Conservation (phyloP, 2,113 vertebrate species). For the Urocitellus parryii region DNA sequence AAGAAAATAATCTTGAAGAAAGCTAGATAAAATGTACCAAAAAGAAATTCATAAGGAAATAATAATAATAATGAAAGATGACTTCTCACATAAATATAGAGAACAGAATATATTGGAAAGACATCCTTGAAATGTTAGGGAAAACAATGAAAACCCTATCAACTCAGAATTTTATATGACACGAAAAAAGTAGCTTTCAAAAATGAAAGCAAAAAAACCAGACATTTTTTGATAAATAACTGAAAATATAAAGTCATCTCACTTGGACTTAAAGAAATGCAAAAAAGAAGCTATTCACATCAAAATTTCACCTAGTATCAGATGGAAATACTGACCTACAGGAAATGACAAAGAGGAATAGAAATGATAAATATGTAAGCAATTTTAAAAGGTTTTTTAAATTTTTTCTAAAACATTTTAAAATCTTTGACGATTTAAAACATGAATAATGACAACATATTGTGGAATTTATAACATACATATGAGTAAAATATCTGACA, state of each 20-base stretch:
- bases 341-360: not conserved
- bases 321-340: not conserved
- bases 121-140: not conserved
- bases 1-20: not conserved
- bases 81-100: not conserved
- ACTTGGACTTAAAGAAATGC: not conserved
- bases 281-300: not conserved
- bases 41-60: not conserved
- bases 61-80: not conserved
- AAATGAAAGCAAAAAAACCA: not conserved
- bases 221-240: not conserved
- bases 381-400: not conserved
- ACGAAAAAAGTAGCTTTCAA: not conserved
- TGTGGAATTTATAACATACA: not conserved
- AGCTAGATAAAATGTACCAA: not conserved
- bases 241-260: not conserved
- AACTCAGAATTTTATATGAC: not conserved
- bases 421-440: not conserved
- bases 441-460: not conserved
- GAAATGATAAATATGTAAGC: not conserved
- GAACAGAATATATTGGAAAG: not conserved
- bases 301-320: not conserved
- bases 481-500: not conserved
- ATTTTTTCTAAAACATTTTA: not conserved
- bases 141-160: not conserved